Evolutionary conservation across 2,113 vertebrate genomes (phyloP).

Genomic region (human): GRCh38 chr1:235690501-235691000

Average conservation of each 20-base stretch:
- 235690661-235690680: not conserved
- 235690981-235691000: no score
- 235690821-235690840: not conserved
- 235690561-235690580: not conserved
- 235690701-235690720: not conserved
- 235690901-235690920: not conserved
- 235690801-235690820: not conserved
- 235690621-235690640: not conserved
- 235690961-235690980: no score
- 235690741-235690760: not conserved
- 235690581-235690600: not conserved
- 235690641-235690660: not conserved
- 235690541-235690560: not conserved
- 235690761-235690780: not conserved
- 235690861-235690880: not conserved
- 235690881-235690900: no score
- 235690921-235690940: no score
- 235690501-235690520: conserved; percentile 19
- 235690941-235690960: no score
- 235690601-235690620: not conserved
- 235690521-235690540: not conserved
- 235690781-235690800: not conserved
- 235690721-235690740: not conserved
- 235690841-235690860: not conserved
- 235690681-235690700: not conserved